Evolutionary conservation across 2,797 vertebrate genomes (phyloP).

Genomic region (Ctenochaetus hawaiiensis): DNA sequence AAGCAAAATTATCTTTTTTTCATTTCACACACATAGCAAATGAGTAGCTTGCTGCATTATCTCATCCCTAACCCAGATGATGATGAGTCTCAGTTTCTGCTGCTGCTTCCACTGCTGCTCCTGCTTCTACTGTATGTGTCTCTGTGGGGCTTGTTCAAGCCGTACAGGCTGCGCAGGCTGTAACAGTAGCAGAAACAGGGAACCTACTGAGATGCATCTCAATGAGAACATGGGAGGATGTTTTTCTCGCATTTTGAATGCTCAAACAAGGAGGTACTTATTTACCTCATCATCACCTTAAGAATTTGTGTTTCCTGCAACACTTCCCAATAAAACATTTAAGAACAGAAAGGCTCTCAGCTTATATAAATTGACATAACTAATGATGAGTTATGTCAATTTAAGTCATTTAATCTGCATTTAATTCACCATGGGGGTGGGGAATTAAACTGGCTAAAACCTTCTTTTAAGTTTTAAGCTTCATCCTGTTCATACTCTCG

Average conservation of each 20-base stretch:
- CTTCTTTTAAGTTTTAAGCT: not conserved
- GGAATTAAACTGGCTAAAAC: conserved; percentile 5
- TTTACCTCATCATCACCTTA: not conserved
- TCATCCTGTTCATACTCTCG: not conserved
- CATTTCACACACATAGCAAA: conserved; percentile 45
- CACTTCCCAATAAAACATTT: not conserved
- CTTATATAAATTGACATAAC: not conserved
- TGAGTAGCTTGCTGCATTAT: conserved; percentile 30
- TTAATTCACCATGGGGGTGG: too few relatives aligned
- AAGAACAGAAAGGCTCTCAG: not conserved
- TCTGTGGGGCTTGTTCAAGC: conserved; percentile 35
- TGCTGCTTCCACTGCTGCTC: not conserved
- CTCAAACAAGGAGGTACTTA: conserved; percentile 2
- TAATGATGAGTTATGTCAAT: not conserved
- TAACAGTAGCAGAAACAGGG: conserved; percentile 26
- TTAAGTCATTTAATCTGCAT: conserved; percentile 6
- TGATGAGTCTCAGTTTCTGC: conserved; percentile 30
- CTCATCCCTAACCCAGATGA: conserved; percentile 8
- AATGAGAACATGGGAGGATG: conserved; percentile 34
- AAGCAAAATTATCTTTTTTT: conserved; percentile 24
- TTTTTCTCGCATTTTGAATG: conserved; percentile 21
- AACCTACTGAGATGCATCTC: conserved; percentile 41
- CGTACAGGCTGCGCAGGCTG: conserved; percentile 28
- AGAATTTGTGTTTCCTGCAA: not conserved
- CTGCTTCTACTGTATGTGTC: not conserved